Evolutionary conservation across 92 coral and sea anemone species (phyloP).

Genomic region (Epizoanthus rinbou): DNA sequence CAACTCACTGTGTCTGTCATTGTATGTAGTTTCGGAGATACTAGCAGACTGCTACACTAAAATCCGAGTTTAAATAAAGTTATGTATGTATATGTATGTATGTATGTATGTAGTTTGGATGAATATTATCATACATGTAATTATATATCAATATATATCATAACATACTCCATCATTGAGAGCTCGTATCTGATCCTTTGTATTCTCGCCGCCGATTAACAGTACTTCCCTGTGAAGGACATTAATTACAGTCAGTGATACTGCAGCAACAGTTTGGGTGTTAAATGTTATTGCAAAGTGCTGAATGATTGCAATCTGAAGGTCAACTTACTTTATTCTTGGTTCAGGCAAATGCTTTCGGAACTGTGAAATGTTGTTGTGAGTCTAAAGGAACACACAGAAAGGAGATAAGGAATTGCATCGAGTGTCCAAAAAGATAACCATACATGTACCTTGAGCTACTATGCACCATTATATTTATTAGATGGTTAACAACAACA

Average conservation of each 20-base stretch:
- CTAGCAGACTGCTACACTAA: no score
- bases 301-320: background rate
- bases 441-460: no score
- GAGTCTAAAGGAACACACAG: slow-evolving; percentile 63
- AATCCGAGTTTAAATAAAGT: no score
- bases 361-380: slow-evolving; percentile 78
- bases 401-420: background rate
- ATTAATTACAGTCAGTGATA: background rate
- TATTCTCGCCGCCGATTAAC: slow-evolving; percentile 93
- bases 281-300: background rate
- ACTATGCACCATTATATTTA: no score
- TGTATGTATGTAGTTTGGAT: no score
- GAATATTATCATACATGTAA: no score
- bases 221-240: slow-evolving; percentile 74
- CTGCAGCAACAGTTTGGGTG: background rate
- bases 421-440: no score
- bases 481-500: no score
- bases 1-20: no score
- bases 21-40: no score
- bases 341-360: slow-evolving; percentile 87
- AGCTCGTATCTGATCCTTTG: slow-evolving; percentile 86
- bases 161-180: slow-evolving; percentile 86
- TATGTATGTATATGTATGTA: no score
- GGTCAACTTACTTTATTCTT: slow-evolving; percentile 76
- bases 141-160: background rate